Base-by-base conservation (phyloP, 2,797 vertebrate genomes). In the Hippocampus kuda region DNA sequence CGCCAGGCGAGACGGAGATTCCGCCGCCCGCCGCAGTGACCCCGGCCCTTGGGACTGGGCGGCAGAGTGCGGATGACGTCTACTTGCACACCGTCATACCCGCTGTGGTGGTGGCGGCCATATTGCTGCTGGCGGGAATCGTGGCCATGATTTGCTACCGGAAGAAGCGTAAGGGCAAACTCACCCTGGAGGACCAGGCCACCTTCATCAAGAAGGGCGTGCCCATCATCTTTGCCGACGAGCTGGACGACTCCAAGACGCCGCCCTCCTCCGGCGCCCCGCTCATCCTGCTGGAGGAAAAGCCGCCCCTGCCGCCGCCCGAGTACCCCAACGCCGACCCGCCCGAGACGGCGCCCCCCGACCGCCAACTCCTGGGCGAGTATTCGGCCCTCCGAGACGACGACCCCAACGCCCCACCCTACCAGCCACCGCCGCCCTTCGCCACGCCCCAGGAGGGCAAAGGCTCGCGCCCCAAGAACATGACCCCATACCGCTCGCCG, bases 191-290 rank as follows among this genome's bases (percentile, higher is more conserved):
- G 89, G 97, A 99, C 83, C 97, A 98, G 88, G 96, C 96, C 60
- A 98, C 97, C 64, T 99, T 99, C 88, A 98, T 99, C 77, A 99
- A 98, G 81, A 99, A 99, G 18, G 97, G 97, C 0, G 97, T 99
- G 67, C 97, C 97, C 0, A 99, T 99, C 51, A 99, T 99, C 82
- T 99, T 99, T 0, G 96, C 97, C 0, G 96, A 99, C 0, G 97
- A 99, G 83, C 91, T 99, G 12, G 97, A 98, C 0, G 96, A 98
- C 88, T 96, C 96, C 41, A 99, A 99, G 81, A 12, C 56, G 24
- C 95, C 96, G 0, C 95, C 96, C 0, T 98, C 97, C 24, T 98
- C 96, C 76, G 97, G 94, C 77, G 96, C 96, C 94, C 97, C 97
- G 1, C 83, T 99, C 75, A 98, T 99, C 77, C 93, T 99, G 10